Evolutionary conservation across 1,140 invertebrate species (phyloP).

Genomic region (Thrips palmi): DNA sequence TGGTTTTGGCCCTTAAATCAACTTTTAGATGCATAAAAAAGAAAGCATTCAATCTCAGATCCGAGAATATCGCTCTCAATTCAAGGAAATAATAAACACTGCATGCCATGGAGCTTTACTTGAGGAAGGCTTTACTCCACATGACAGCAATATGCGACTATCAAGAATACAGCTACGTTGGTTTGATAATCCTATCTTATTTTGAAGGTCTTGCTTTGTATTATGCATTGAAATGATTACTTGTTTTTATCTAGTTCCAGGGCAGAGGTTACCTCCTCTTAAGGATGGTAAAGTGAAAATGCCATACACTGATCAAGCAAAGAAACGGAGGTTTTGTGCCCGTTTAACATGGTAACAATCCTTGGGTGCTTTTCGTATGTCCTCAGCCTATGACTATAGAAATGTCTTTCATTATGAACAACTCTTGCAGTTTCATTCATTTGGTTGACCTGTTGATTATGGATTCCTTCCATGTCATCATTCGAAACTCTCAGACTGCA

Average conservation of each 20-base stretch:
- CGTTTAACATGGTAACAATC: constrained; percentile 41
- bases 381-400: not conserved
- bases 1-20: constrained; percentile 7
- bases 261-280: constrained; percentile 18
- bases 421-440: constrained; percentile 44
- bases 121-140: constrained; percentile 49
- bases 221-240: constrained; percentile 6
- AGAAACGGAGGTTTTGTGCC: constrained; percentile 55
- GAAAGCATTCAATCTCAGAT: constrained; percentile 31
- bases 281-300: constrained; percentile 34
- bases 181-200: constrained; percentile 13
- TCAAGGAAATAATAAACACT: constrained; percentile 40
- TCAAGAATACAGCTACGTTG: constrained; percentile 20
- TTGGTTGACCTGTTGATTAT: constrained; percentile 54
- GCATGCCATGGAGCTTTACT: constrained; percentile 52
- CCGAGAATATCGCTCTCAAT: constrained; percentile 34
- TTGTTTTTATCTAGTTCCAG: constrained; percentile 13
- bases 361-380: constrained; percentile 4
- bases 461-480: no score
- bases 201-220: constrained; percentile 20
- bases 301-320: constrained; percentile 65
- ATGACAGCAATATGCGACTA: constrained; percentile 35
- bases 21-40: constrained; percentile 29
- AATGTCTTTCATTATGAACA: not conserved
- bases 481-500: no score